Evolutionary conservation across 2,888 invertebrate genomes (phyloP).

Genomic region (Crocallis elinguaria): DNA sequence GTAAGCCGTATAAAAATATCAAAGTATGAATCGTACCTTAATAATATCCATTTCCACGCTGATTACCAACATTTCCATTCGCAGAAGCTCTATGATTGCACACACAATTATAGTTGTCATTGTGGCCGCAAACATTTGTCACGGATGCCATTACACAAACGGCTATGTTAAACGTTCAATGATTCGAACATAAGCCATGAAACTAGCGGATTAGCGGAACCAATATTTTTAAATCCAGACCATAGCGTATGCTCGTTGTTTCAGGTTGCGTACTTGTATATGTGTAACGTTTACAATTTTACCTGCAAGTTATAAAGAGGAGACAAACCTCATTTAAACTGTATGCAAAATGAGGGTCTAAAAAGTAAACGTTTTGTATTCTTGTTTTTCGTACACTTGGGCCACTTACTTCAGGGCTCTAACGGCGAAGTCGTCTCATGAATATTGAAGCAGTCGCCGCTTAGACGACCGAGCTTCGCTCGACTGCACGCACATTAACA

Average conservation of each 20-base stretch:
- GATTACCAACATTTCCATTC: conserved; percentile 8
- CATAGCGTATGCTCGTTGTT: background rate
- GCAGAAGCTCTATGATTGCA: conserved; percentile 15
- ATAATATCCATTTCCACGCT: background rate
- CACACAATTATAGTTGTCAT: conserved; percentile 40
- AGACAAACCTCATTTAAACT: conserved; percentile 25
- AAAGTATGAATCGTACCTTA: too few species aligned
- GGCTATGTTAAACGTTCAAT: conserved; percentile 63
- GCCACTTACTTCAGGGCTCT: conserved; percentile 52
- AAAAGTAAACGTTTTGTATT: conserved; percentile 38
- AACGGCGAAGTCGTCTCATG: conserved; percentile 69
- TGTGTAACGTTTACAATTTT: background rate
- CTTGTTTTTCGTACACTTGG: conserved; percentile 35
- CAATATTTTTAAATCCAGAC: background rate
- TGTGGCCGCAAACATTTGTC: conserved; percentile 40
- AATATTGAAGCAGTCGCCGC: conserved; percentile 70
- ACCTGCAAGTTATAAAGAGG: conserved; percentile 11
- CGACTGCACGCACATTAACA: conserved; percentile 57
- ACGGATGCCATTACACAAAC: conserved; percentile 61
- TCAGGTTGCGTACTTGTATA: background rate
- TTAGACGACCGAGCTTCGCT: conserved; percentile 51
- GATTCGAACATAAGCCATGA: conserved; percentile 45
- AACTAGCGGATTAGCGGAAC: conserved; percentile 17
- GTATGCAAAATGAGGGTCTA: conserved; percentile 27
- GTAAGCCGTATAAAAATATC: too few species aligned